Conservation (phyloP, 2,797 vertebrate genomes). For the Hyperoplus lanceolatus region DNA sequence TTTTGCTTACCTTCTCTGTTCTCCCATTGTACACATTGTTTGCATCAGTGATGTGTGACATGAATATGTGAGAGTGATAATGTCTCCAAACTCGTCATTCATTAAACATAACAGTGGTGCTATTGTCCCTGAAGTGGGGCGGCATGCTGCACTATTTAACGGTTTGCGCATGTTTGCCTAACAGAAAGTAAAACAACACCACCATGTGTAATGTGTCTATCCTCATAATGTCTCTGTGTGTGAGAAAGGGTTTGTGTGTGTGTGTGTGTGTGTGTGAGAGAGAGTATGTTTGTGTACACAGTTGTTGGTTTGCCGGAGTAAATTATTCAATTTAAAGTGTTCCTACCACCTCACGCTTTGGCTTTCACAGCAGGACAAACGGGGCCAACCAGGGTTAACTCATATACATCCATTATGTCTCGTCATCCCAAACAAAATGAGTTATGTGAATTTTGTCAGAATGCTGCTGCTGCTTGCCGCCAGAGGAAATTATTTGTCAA, state of each 20-base stretch:
- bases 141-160: neutral
- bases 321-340: slow-evolving; percentile 52
- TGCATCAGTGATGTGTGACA: neutral
- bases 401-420: slow-evolving; percentile 50
- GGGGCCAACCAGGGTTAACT: slow-evolving; percentile 29
- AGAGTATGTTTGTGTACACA: neutral
- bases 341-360: slow-evolving; percentile 37
- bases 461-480: slow-evolving; percentile 11
- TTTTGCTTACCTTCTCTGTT: neutral
- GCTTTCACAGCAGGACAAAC: slow-evolving; percentile 33
- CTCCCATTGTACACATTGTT: neutral
- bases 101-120: neutral
- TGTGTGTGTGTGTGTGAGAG: neutral
- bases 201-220: neutral
- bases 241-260: neutral
- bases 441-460: slow-evolving; percentile 21
- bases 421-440: slow-evolving; percentile 42
- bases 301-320: slow-evolving; percentile 9
- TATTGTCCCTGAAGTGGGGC: neutral
- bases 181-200: slow-evolving; percentile 8
- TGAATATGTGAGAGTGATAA: neutral
- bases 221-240: neutral
- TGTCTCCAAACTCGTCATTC: neutral
- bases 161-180: neutral
- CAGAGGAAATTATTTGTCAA: slow-evolving; percentile 43